Percentiles rank a stretch among this genome's conserved stretches.
Evolutionary conservation across 2,797 vertebrate species (phyloP).

Genomic region (Monodelphis domestica): DNA sequence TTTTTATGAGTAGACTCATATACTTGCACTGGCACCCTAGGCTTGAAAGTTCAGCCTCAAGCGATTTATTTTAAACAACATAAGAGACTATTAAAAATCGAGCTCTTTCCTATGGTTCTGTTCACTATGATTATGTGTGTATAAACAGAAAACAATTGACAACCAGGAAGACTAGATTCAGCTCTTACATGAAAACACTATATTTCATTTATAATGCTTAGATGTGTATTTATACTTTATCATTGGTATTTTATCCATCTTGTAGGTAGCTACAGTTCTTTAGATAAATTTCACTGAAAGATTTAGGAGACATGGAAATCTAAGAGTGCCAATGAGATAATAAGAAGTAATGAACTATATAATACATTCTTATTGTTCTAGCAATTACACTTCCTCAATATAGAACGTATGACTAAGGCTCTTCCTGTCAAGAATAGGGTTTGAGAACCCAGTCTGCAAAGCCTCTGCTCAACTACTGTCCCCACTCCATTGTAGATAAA

Average conservation of each 20-base stretch:
- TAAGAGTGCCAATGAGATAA: slow-evolving; percentile 51
- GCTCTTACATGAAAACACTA: background rate
- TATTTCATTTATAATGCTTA: slow-evolving; percentile 28
- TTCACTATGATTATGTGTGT: slow-evolving; percentile 22
- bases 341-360: background rate
- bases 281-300: slow-evolving; percentile 32
- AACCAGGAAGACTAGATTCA: slow-evolving; percentile 28
- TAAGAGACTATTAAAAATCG: slow-evolving; percentile 32
- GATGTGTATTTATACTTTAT: background rate
- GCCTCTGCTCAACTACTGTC: slow-evolving; percentile 9
- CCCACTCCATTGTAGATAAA: background rate
- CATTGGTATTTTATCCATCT: slow-evolving; percentile 1
- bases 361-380: background rate
- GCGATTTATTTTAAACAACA: slow-evolving; percentile 14
- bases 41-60: slow-evolving; percentile 30
- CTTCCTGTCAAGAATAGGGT: slow-evolving; percentile 75
- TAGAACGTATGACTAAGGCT: slow-evolving; percentile 86
- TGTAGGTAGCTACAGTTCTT: slow-evolving; percentile 5
- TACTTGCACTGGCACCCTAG: background rate
- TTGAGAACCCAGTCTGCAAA: slow-evolving; percentile 83
- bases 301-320: background rate
- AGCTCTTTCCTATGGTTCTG: slow-evolving; percentile 10
- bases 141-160: slow-evolving; percentile 20
- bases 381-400: slow-evolving; percentile 40
- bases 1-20: slow-evolving; percentile 40